These are phyloP conservation scores for Drosophila rubida DNA, from an alignment of 2,888 invertebrate species.

Conservation along the genomic window DNA sequence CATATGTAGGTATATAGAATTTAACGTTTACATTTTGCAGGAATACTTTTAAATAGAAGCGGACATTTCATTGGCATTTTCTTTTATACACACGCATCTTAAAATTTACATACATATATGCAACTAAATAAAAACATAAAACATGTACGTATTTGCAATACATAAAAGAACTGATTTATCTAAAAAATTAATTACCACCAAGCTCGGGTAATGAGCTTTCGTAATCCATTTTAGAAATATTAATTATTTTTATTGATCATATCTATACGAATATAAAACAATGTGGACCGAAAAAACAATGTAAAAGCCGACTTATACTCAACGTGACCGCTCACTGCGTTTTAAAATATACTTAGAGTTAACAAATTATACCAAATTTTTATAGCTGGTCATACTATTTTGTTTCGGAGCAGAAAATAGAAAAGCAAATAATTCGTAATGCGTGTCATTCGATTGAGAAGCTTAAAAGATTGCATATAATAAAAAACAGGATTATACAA, in stretches of 20 bases:
- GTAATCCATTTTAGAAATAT: constrained; percentile 61
- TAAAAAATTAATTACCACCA: constrained; percentile 54
- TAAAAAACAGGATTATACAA: too few species aligned
- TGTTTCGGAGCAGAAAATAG: neutral
- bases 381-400: neutral
- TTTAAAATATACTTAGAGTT: neutral
- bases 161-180: neutral
- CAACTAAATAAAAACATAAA: constrained; percentile 16
- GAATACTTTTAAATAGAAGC: constrained; percentile 12
- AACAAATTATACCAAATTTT: too few species aligned
- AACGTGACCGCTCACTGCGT: neutral
- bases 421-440: too few species aligned
- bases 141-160: constrained; percentile 3
- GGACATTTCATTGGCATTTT: constrained; percentile 25
- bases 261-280: constrained; percentile 31
- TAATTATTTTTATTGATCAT: constrained; percentile 56
- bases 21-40: constrained; percentile 1
- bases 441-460: neutral
- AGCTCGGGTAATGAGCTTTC: constrained; percentile 63
- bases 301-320: constrained; percentile 67
- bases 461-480: too few species aligned
- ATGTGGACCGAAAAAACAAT: constrained; percentile 55
- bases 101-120: constrained; percentile 11
- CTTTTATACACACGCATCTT: constrained; percentile 16
- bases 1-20: too few species aligned